Evolutionary conservation across 2,888 invertebrate genomes (phyloP).

Genomic region (Rhagium mordax): DNA sequence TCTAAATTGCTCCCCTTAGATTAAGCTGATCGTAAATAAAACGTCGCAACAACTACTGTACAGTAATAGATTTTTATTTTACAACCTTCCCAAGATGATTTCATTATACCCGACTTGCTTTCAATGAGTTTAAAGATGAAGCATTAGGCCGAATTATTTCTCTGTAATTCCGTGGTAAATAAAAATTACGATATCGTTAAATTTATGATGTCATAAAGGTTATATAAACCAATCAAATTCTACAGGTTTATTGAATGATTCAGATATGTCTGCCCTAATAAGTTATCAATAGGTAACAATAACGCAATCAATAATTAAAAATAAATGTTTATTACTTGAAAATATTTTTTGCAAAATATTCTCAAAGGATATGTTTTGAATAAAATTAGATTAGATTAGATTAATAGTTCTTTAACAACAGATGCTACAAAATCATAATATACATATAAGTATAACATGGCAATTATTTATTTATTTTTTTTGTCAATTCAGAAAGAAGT

Average conservation of each 20-base stretch:
- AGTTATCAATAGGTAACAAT: too few species aligned
- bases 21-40: slow-evolving; percentile 47
- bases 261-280: neutral
- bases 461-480: too few species aligned
- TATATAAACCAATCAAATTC: slow-evolving; percentile 6
- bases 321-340: too few species aligned
- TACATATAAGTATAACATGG: too few species aligned
- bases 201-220: slow-evolving; percentile 9
- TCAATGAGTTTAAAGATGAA: neutral
- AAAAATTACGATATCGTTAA: slow-evolving; percentile 24
- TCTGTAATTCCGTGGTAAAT: slow-evolving; percentile 4
- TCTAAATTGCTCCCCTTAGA: slow-evolving; percentile 49
- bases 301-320: too few species aligned
- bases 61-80: slow-evolving; percentile 19
- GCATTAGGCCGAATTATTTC: neutral
- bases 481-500: too few species aligned
- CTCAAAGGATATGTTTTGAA: too few species aligned
- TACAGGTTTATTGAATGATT: slow-evolving; percentile 3
- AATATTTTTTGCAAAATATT: too few species aligned
- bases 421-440: too few species aligned
- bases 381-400: too few species aligned
- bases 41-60: slow-evolving; percentile 8
- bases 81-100: slow-evolving; percentile 3
- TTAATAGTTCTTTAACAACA: too few species aligned
- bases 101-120: neutral